Evolutionary conservation across 2,888 invertebrate species (phyloP), one percentile per base, ranked within the genome.

Genomic region (Drosophila fulvimacula): DNA sequence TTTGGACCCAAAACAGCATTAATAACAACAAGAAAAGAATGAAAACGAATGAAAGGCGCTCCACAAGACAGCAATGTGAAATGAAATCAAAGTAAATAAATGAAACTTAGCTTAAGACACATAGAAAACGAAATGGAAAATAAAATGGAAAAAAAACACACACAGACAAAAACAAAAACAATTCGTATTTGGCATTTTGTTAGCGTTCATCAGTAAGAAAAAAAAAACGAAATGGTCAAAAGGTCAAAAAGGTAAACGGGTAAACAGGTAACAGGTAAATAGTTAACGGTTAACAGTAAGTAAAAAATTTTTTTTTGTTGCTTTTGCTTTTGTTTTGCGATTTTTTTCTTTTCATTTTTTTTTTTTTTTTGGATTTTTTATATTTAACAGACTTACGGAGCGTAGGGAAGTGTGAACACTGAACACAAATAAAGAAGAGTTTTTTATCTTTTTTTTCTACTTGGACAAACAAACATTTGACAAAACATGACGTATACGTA

Each of bases 371-470:
- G 10, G 2, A 19, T 49, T 44, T 27, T 30, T 44, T 15, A 24
- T 39, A 58, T 44, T 30, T 32, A 53, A 73, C 65, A 82, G 80
- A 89, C 82, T 82, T 90, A 89, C 90, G 89, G 77, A 81, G 82
- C 81, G 73, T 76, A 69, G 84, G 76, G 68, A 82, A 88, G 91
- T 90, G 90, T 90, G 91, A 87, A 89, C 86, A 64, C 65, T 86
- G 87, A 88, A 78, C 84, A 82, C 89, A 91, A 91, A 90, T 90
- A 91, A 91, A 91, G 91, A 91, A 91, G 89, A 88, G 63, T 52
- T 17, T 46, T 46, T 46, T 46, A 46, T 46, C 46, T 46, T 46
- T 19, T 24, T 44, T 44, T 44, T 44, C n/a, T 30, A 17, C 36
- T 76, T 73, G 53, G 55, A 58, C 64, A 61, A 62, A 76, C 53